phyloP scores from a whole-genome alignment of 1,140 invertebrate species.

The Drosophila mauritiana region DNA sequence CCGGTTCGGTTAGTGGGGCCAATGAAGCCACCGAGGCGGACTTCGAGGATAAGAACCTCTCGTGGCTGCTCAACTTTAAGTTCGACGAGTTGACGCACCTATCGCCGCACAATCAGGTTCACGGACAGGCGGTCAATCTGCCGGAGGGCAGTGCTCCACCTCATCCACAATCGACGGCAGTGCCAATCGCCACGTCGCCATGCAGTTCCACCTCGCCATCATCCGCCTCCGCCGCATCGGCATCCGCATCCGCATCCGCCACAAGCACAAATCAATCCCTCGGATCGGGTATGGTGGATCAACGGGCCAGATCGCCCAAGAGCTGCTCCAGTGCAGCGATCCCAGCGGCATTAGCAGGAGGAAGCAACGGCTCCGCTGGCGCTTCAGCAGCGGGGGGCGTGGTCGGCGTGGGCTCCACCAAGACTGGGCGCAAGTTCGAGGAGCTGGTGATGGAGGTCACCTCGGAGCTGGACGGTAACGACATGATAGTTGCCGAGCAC shows the following conservation, averaged over 20 bases:
- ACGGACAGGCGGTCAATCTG: constrained; percentile 23
- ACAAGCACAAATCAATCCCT: constrained; percentile 53
- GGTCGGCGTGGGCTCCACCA: constrained; percentile 40
- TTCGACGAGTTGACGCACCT: constrained; percentile 87
- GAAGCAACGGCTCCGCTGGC: not conserved
- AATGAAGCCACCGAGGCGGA: constrained; percentile 81
- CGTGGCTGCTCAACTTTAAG: constrained; percentile 92
- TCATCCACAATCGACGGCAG: constrained; percentile 1
- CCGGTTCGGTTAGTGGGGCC: constrained; percentile 6
- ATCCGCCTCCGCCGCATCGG: constrained; percentile 38
- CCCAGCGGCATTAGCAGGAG: not conserved
- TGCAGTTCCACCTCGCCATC: constrained; percentile 58
- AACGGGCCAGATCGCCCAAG: constrained; percentile 55
- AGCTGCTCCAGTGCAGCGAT: constrained; percentile 29
- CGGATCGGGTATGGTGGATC: constrained; percentile 35
- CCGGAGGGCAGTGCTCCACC: constrained; percentile 32
- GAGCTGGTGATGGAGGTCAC: constrained; percentile 84
- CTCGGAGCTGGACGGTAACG: constrained; percentile 76
- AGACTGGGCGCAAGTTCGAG: constrained; percentile 79
- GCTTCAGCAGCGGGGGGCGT: not conserved
- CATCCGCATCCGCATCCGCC: constrained; percentile 26
- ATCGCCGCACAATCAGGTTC: constrained; percentile 74
- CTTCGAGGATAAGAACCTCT: constrained; percentile 88
- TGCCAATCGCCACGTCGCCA: constrained; percentile 42
- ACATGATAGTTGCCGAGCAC: constrained; percentile 83